Percentiles rank a stretch among this genome's conserved stretches.
phyloP scores from a whole-genome alignment of 2,113 vertebrate species.

The Alosa alosa region DNA sequence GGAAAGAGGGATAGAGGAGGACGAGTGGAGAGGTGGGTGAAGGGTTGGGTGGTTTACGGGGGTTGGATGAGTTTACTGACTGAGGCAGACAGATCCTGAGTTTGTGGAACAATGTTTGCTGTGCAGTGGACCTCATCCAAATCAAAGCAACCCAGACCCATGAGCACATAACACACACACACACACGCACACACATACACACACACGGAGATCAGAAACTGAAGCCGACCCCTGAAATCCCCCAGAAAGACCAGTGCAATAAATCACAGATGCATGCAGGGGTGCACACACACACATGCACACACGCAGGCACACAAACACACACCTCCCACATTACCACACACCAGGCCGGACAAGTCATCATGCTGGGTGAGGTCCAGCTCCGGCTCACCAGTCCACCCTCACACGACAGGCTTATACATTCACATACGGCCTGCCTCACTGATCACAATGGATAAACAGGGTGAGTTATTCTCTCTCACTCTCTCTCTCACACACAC shows the following conservation, averaged over 20 bases:
- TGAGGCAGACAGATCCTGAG: neutral
- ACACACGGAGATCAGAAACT: neutral
- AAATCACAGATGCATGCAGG: slow-evolving; percentile 11
- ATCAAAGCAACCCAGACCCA: neutral
- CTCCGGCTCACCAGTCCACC: neutral
- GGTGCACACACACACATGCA: neutral
- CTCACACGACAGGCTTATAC: neutral
- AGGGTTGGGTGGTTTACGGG: neutral
- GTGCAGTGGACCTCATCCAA: neutral
- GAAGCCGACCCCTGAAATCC: neutral
- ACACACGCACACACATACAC: slow-evolving; percentile 4
- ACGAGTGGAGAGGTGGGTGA: neutral
- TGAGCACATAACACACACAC: neutral
- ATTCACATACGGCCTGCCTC: neutral
- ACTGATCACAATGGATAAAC: neutral
- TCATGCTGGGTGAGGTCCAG: neutral
- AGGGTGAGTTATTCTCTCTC: too few relatives aligned
- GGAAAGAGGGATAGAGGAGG: too few relatives aligned
- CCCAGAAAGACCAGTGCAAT: neutral
- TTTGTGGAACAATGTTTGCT: neutral
- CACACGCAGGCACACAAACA: neutral
- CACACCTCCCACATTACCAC: neutral
- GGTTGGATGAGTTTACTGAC: neutral
- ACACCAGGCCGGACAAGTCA: neutral
- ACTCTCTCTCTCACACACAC: neutral